Conservation (phyloP, 2,113 vertebrate genomes). For the Triplophysa tibetana region DNA sequence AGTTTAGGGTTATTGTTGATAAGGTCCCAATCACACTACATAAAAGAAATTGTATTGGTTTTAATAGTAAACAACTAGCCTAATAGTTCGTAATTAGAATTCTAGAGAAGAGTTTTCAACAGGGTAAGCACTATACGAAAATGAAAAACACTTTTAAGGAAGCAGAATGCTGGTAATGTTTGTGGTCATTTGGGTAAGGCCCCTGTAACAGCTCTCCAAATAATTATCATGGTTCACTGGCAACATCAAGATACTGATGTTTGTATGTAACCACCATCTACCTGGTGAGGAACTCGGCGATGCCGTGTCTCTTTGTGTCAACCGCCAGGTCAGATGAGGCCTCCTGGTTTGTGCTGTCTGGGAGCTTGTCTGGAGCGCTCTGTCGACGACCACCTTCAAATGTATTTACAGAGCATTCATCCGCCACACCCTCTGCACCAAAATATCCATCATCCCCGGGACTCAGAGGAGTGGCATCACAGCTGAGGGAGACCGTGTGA, state of each 20-base stretch:
- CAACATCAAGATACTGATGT: background rate
- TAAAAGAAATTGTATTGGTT: no score
- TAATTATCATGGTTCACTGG: background rate
- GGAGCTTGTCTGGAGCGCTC: conserved; percentile 80
- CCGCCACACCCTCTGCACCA: conserved; percentile 61
- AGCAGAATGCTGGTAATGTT: background rate
- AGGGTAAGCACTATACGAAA: no score
- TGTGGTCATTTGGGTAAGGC: background rate
- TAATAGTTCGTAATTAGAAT: background rate
- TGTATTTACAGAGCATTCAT: conserved; percentile 72
- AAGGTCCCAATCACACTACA: no score
- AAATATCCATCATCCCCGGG: conserved; percentile 65
- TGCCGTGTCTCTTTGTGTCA: conserved; percentile 76
- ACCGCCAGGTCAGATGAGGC: conserved; percentile 63
- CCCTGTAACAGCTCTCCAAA: background rate
- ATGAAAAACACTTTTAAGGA: background rate
- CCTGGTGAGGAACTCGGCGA: conserved; percentile 93
- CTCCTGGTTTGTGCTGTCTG: conserved; percentile 56
- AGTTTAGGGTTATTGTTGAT: no score
- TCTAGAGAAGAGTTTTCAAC: no score
- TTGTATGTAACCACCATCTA: conserved; percentile 57
- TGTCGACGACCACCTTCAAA: conserved; percentile 81
- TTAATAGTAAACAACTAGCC: no score
- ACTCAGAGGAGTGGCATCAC: conserved; percentile 73
- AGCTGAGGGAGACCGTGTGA: conserved; percentile 69